phyloP scores from a whole-genome alignment of 2,113 vertebrate genomes.

The Ceyx melanurus region DNA sequence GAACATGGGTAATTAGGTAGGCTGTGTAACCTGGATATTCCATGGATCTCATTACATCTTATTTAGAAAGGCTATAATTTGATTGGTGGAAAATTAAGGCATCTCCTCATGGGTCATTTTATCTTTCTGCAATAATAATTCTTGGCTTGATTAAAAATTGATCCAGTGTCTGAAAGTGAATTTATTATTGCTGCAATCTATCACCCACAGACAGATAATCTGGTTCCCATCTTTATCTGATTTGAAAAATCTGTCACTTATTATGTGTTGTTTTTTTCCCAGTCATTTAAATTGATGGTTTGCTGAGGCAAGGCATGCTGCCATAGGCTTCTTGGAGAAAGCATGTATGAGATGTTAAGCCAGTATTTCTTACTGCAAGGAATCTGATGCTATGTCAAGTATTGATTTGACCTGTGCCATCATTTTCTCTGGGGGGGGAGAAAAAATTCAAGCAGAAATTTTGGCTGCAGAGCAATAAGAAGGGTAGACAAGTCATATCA shows the following conservation, averaged over 20 bases:
- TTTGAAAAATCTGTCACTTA: slow-evolving; percentile 92
- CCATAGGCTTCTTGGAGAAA: slow-evolving; percentile 66
- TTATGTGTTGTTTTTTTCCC: slow-evolving; percentile 82
- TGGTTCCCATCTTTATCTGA: slow-evolving; percentile 98
- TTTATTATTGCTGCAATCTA: slow-evolving; percentile 99
- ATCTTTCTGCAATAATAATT: slow-evolving; percentile 99
- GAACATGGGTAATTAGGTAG: slow-evolving; percentile 87
- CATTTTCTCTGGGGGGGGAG: slow-evolving; percentile 3
- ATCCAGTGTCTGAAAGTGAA: slow-evolving; percentile 98
- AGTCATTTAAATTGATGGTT: slow-evolving; percentile 86
- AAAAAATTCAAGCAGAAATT: slow-evolving; percentile 33
- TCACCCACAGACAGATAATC: slow-evolving; percentile 98
- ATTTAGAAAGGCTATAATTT: slow-evolving; percentile 94
- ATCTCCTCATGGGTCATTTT: slow-evolving; percentile 97
- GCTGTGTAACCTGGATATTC: slow-evolving; percentile 87
- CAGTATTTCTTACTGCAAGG: slow-evolving; percentile 61
- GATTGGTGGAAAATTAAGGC: slow-evolving; percentile 98
- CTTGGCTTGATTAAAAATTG: slow-evolving; percentile 99
- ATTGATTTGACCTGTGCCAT: slow-evolving; percentile 67
- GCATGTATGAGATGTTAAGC: neutral
- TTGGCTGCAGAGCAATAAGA: slow-evolving; percentile 19
- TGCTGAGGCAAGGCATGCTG: slow-evolving; percentile 69
- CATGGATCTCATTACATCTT: slow-evolving; percentile 90
- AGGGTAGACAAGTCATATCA: neutral
- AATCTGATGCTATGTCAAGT: slow-evolving; percentile 69